Evolutionary conservation across 1,140 invertebrate genomes (phyloP).

Genomic region (Drosophila santomea): DNA sequence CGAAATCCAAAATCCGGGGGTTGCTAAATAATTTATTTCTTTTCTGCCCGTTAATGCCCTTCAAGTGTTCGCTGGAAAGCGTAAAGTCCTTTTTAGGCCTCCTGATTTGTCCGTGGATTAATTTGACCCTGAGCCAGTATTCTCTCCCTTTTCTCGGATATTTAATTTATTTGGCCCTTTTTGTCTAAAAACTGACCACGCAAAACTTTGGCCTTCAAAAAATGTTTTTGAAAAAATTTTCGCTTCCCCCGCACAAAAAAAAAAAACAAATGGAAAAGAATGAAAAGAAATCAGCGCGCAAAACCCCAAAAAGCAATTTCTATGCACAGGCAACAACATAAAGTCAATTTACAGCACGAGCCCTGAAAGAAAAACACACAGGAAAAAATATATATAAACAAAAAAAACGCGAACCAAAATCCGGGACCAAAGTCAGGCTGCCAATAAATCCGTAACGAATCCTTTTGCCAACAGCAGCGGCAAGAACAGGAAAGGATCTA

Average conservation of each 20-base stretch:
- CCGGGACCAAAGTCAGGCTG: conserved; percentile 48
- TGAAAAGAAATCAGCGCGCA: conserved; percentile 35
- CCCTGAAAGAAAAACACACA: conserved; percentile 36
- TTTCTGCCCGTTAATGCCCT: conserved; percentile 58
- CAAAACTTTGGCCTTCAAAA: conserved; percentile 58
- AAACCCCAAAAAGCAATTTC: conserved; percentile 61
- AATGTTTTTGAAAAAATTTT: conserved; percentile 29
- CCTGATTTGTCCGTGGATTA: conserved; percentile 70
- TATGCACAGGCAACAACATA: conserved; percentile 47
- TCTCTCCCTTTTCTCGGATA: conserved; percentile 32
- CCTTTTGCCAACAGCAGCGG: conserved; percentile 65
- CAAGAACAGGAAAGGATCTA: conserved; percentile 69
- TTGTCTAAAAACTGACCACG: conserved; percentile 55
- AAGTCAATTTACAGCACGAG: conserved; percentile 80
- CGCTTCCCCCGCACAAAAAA: not conserved
- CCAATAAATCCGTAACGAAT: conserved; percentile 83
- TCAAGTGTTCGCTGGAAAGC: conserved; percentile 57
- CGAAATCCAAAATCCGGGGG: conserved; percentile 18
- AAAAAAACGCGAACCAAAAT: conserved; percentile 16
- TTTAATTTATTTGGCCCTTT: conserved; percentile 60
- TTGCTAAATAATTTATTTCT: conserved; percentile 58
- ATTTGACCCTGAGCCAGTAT: conserved; percentile 42
- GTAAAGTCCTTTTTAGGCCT: conserved; percentile 62
- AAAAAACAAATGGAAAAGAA: conserved; percentile 1
- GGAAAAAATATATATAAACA: conserved; percentile 19